Conservation (phyloP, 2,797 vertebrate species). For the Anguilla marmorata region DNA sequence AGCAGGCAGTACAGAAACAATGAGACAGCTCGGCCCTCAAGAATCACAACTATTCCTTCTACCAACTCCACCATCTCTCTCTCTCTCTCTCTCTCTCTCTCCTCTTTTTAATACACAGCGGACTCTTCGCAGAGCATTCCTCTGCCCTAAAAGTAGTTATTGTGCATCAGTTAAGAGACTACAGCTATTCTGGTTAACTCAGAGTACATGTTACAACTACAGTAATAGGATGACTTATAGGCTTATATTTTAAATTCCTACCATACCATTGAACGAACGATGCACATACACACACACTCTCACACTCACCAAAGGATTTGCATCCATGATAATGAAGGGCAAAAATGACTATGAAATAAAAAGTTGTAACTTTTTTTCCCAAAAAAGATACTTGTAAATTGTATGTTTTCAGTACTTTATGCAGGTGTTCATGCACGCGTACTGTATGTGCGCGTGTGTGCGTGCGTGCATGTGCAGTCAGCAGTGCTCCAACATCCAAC, state of each 20-base stretch:
- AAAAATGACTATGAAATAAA: not conserved
- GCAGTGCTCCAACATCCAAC: no score
- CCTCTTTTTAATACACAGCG: not conserved
- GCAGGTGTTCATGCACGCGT: no score
- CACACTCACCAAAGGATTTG: not conserved
- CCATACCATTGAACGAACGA: not conserved
- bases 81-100: not conserved
- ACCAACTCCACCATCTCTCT: conserved; percentile 26
- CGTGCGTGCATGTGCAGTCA: no score
- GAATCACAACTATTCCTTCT: conserved; percentile 49
- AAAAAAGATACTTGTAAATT: no score
- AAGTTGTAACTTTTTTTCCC: no score
- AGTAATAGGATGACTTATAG: not conserved
- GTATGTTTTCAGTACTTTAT: no score
- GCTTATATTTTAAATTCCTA: not conserved
- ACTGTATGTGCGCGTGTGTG: no score
- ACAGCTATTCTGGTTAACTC: not conserved
- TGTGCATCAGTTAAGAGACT: not conserved
- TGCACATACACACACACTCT: not conserved
- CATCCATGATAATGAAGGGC: not conserved
- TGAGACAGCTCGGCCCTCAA: conserved; percentile 43
- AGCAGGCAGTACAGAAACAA: conserved; percentile 39
- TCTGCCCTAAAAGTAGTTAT: not conserved
- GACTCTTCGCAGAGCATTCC: not conserved
- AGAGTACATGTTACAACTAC: not conserved